Conservation (phyloP, 2,113 vertebrate species). For the Oenanthe melanoleuca region DNA sequence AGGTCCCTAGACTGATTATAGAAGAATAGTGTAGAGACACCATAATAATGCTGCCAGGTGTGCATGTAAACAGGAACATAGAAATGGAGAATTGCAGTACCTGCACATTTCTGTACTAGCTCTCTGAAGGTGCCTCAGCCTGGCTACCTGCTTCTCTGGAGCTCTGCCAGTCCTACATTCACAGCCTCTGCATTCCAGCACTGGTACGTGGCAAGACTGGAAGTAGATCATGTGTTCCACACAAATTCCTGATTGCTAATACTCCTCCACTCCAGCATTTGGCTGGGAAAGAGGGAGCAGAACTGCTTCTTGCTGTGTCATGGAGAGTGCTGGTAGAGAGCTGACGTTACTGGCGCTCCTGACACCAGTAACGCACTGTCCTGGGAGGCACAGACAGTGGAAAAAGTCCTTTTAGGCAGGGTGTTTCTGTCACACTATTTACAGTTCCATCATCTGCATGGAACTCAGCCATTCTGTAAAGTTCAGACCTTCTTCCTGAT, state of each 20-base stretch:
- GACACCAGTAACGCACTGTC: neutral
- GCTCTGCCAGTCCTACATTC: neutral
- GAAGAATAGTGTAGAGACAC: neutral
- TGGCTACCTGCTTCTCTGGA: neutral
- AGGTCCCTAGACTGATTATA: neutral
- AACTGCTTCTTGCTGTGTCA: neutral
- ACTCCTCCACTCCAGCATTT: neutral
- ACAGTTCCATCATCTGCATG: neutral
- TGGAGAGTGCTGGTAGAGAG: neutral
- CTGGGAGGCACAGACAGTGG: neutral
- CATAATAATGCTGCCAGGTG: neutral
- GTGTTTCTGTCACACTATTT: neutral
- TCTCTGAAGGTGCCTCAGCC: neutral
- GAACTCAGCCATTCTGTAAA: neutral
- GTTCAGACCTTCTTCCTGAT: constrained; percentile 20
- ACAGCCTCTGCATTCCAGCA: neutral
- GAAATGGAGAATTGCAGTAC: neutral
- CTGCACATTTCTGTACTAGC: neutral
- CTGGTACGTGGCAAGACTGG: neutral
- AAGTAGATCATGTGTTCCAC: neutral
- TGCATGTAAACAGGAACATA: rapidly evolving
- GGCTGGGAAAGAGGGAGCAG: neutral
- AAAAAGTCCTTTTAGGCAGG: neutral
- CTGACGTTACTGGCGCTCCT: neutral
- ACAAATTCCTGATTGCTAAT: neutral